Evolutionary conservation across 2,888 invertebrate genomes (phyloP).

Genomic region (Microplitis deprimator): DNA sequence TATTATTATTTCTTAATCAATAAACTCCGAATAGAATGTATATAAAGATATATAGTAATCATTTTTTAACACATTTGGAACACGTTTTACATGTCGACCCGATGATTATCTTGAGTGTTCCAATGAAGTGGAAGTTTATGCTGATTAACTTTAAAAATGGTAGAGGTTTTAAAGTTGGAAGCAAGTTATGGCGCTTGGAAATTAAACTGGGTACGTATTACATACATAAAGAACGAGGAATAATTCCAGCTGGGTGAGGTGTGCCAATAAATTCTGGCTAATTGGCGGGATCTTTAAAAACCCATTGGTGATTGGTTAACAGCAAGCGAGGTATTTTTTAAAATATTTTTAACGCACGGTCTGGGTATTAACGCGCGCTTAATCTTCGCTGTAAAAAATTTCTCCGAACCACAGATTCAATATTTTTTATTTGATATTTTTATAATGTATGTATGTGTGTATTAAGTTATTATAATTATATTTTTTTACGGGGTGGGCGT

Average conservation of each 20-base stretch:
- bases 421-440: constrained; percentile 13
- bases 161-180: neutral
- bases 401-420: neutral
- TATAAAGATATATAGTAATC: neutral
- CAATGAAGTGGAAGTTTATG: neutral
- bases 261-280: constrained; percentile 49
- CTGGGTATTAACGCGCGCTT: constrained; percentile 31
- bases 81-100: neutral
- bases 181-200: neutral
- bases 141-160: neutral
- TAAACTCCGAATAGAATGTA: neutral
- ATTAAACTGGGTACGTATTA: neutral
- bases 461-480: neutral
- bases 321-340: neutral
- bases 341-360: neutral
- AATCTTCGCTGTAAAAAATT: constrained; percentile 12
- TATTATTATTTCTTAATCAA: too few species aligned
- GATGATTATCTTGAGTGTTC: neutral
- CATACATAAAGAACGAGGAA: constrained; percentile 4
- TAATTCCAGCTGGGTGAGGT: constrained; percentile 32
- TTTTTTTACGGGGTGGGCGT: neutral
- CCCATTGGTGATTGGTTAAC: constrained; percentile 30
- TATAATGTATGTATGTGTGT: neutral
- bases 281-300: constrained; percentile 47
- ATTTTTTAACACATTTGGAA: neutral